phyloP scores from a whole-genome alignment of 2,888 invertebrate species.

The Synergus laeviventris region DNA sequence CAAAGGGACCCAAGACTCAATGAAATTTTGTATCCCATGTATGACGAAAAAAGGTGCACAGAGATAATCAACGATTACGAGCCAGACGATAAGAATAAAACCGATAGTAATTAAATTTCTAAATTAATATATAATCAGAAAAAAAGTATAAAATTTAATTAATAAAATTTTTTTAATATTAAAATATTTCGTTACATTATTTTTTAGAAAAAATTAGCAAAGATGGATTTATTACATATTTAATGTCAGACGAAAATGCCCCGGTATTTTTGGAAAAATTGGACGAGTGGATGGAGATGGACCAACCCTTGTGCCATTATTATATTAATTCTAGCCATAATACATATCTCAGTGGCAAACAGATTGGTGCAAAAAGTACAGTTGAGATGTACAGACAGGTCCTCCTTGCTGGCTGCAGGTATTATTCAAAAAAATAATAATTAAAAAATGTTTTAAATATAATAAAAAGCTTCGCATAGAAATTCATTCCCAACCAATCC shows the following conservation, averaged over 20 bases:
- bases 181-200: background rate
- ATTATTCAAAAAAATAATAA: no score
- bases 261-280: conserved; percentile 83
- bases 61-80: conserved; percentile 82
- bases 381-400: conserved; percentile 82
- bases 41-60: conserved; percentile 79
- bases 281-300: conserved; percentile 83
- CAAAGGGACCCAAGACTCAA: conserved; percentile 83
- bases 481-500: no score
- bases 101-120: conserved; percentile 73
- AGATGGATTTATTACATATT: conserved; percentile 82
- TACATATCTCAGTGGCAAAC: conserved; percentile 81
- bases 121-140: background rate
- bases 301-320: conserved; percentile 84
- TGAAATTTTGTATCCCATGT: conserved; percentile 83
- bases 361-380: conserved; percentile 83
- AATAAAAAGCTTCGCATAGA: no score
- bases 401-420: conserved; percentile 74
- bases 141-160: background rate
- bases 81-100: conserved; percentile 75
- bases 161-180: background rate
- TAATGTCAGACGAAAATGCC: conserved; percentile 86
- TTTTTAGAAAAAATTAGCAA: conserved; percentile 77
- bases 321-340: conserved; percentile 84
- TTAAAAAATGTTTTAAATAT: no score